Evolutionary conservation across 2,113 vertebrate genomes (phyloP).

Genomic region (Rhea pennata): DNA sequence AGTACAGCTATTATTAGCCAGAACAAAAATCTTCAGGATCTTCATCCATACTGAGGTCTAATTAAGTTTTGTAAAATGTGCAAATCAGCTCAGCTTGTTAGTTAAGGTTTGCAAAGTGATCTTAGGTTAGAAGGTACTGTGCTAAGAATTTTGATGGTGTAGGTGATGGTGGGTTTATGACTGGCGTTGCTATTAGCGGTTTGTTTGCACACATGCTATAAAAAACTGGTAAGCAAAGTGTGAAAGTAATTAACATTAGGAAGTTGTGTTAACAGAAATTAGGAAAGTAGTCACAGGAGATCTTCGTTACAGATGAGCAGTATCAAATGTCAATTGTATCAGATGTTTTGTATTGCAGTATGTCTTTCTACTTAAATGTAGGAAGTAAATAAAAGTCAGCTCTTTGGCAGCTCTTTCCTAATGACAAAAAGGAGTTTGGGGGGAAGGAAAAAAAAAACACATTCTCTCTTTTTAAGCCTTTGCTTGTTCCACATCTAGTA

Average conservation of each 20-base stretch:
- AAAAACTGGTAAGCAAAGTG: neutral
- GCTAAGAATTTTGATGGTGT: neutral
- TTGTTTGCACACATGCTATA: neutral
- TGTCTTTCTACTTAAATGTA: neutral
- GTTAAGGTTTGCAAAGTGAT: neutral
- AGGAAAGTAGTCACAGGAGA: neutral
- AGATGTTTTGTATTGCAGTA: neutral
- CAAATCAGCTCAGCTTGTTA: conserved; percentile 8
- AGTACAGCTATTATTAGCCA: conserved; percentile 50
- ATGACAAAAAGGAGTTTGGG: neutral
- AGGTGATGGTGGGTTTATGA: neutral
- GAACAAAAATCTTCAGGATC: conserved; percentile 20
- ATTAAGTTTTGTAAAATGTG: conserved; percentile 40
- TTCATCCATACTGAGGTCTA: neutral
- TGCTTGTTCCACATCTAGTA: neutral
- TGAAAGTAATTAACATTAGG: neutral
- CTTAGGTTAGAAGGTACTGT: neutral
- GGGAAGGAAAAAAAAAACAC: accelerated
- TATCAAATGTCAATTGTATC: neutral
- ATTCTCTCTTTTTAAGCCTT: neutral
- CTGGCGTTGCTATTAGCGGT: neutral
- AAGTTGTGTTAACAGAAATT: neutral
- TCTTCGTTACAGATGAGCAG: conserved; percentile 25
- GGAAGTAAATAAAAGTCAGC: neutral
- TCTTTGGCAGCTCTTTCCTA: neutral